Evolutionary conservation across 1,140 invertebrate genomes (phyloP).

Genomic region (Schlechtendalia chinensis): DNA sequence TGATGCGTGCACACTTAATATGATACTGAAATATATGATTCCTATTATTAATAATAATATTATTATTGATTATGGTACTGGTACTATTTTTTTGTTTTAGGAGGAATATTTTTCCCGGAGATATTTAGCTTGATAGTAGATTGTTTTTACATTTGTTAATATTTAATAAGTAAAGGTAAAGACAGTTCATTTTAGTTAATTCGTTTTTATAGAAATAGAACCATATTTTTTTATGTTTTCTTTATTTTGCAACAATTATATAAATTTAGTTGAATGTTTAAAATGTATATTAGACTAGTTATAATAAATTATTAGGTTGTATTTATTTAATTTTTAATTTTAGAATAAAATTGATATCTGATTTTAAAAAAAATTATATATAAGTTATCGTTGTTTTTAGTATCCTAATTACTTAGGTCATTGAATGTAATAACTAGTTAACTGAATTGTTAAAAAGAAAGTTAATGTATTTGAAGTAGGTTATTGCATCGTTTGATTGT

Average conservation of each 20-base stretch:
- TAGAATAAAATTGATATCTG: conserved; percentile 47
- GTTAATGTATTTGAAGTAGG: not conserved
- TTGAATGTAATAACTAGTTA: conserved; percentile 8
- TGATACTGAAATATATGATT: conserved; percentile 49
- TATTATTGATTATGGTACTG: conserved; percentile 47
- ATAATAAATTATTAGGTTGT: conserved; percentile 42
- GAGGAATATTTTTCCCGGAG: conserved; percentile 23
- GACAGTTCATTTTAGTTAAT: conserved; percentile 31
- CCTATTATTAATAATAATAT: conserved; percentile 50
- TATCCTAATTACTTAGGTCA: not conserved
- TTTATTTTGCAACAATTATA: conserved; percentile 41
- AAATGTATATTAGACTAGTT: conserved; percentile 47
- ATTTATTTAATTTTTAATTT: conserved; percentile 48
- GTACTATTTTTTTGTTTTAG: conserved; percentile 42
- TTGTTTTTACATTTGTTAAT: conserved; percentile 46
- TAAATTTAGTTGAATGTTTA: conserved; percentile 44
- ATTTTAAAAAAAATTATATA: not conserved
- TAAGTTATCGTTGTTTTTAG: conserved; percentile 27
- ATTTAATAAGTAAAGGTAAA: conserved; percentile 41
- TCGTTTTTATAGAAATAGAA: conserved; percentile 18
- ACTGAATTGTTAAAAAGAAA: not conserved
- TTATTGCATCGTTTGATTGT: not conserved
- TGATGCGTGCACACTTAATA: conserved; percentile 43
- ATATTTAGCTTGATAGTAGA: conserved; percentile 34
- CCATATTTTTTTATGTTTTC: conserved; percentile 44